Evolutionary conservation across 2,888 invertebrate genomes (phyloP).

Genomic region (Podabrus alpinus): DNA sequence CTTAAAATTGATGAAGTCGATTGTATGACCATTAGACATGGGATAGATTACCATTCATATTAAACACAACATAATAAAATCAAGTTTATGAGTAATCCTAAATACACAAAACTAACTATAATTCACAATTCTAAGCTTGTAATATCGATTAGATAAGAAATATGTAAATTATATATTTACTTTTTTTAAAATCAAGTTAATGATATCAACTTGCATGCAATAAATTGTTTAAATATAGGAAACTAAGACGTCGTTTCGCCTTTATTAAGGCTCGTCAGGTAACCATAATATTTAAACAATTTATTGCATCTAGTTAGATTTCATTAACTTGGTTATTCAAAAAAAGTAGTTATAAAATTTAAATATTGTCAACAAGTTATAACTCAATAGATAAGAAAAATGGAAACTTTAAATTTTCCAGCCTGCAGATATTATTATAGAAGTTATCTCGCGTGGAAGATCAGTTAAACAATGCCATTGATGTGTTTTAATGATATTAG

Average conservation of each 20-base stretch:
- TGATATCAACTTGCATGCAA: too few species aligned
- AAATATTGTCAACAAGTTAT: too few species aligned
- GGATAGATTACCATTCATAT: conserved; percentile 76
- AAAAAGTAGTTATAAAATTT: too few species aligned
- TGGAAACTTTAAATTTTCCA: not conserved
- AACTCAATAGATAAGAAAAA: too few species aligned
- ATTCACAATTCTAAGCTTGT: not conserved
- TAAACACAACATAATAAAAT: conserved; percentile 50
- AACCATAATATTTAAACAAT: too few species aligned
- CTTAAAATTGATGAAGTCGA: conserved; percentile 93
- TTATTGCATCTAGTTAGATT: too few species aligned
- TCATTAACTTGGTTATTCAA: too few species aligned
- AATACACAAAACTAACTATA: not conserved
- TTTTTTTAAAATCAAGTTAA: too few species aligned
- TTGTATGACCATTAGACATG: conserved; percentile 79
- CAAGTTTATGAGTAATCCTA: not conserved
- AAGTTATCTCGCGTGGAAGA: not conserved
- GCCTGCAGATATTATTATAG: not conserved
- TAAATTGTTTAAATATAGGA: too few species aligned
- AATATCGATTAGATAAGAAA: not conserved
- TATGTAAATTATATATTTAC: too few species aligned
- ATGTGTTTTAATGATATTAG: not conserved
- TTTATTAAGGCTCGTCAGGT: too few species aligned
- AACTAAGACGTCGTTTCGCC: too few species aligned
- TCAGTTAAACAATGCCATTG: not conserved